Percentiles rank a stretch among this genome's conserved stretches.
These are phyloP conservation scores for Heteromurus nitidus DNA, from an alignment of 2,888 invertebrate genomes.

Conservation along the genomic window DNA sequence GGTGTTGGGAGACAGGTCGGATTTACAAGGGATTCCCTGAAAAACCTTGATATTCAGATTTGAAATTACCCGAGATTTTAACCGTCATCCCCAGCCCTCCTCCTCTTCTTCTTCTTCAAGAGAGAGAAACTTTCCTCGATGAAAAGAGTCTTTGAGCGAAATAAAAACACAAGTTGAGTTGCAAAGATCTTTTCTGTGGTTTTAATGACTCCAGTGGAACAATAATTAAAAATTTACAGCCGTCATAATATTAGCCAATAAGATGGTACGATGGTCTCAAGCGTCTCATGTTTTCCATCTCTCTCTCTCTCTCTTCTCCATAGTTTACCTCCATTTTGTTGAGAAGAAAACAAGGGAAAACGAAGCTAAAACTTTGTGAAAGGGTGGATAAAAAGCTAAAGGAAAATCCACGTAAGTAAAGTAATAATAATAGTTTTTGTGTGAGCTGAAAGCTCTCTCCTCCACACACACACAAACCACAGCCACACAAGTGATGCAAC, in stretches of 20 bases:
- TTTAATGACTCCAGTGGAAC: conserved; percentile 51
- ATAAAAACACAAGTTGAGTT: too few species aligned
- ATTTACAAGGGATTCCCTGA: too few species aligned
- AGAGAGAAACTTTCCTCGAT: too few species aligned
- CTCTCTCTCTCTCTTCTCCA: not conserved
- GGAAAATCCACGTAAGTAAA: conserved; percentile 35
- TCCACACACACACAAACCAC: not conserved
- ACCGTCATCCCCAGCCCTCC: too few species aligned
- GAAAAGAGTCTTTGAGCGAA: too few species aligned
- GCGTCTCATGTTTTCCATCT: not conserved
- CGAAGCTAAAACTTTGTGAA: conserved; percentile 6
- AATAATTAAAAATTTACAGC: conserved; percentile 62
- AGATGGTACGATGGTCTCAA: too few species aligned
- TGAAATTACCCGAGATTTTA: too few species aligned
- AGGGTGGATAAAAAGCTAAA: conserved; percentile 32
- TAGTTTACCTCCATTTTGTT: not conserved
- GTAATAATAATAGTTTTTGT: conserved; percentile 27
- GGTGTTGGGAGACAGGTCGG: not conserved
- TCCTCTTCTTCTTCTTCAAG: too few species aligned
- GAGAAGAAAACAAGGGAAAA: not conserved
- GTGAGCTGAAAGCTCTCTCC: not conserved
- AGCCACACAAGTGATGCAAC: conserved; percentile 7
- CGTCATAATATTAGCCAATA: conserved; percentile 18
- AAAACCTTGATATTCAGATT: too few species aligned
- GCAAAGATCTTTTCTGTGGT: conserved; percentile 37